Evolutionary conservation across 2,797 vertebrate species (phyloP), one percentile per base, ranked within the genome.

Genomic region (Helicolenus hilgendorfi): DNA sequence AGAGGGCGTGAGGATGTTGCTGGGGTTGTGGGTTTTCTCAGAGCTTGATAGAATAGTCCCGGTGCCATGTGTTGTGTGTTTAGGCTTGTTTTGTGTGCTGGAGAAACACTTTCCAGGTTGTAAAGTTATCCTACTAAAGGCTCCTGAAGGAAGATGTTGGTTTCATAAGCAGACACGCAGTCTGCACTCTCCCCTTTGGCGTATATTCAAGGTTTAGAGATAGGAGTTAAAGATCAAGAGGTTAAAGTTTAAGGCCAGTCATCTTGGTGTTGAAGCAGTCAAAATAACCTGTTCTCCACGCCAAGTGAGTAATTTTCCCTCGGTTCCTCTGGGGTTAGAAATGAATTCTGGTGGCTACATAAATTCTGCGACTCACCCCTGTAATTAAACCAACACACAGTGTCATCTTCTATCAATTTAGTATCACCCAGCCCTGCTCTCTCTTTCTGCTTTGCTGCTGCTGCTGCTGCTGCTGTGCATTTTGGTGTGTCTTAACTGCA

Each of bases 311-410:
- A 26, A 75, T 72, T 80, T 89, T 70, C 35, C 55, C 55, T 70
- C 9, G 3, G 65, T 85, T 85, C 83, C 83, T 75, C 72, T 20
- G 55, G 73, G 67, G 59, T 74, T 68, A 24, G 87, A 84, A 85
- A 83, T 77, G 53, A 69, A 90, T 86, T 91, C 77, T 87, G 77
- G 81, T 79, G 70, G 82, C n/a, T 63, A 8, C 84, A 82, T 91
- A 83, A 84, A 88, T 89, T 38, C 73, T 27, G 26, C 67, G 79
- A 69, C 76, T 58, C 67, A 2, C 49, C 80, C 62, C 35, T 89
- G 84, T 94, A 91, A 92, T 93, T 90, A 91, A 79, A 81, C n/a
- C 84, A 36, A 64, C 77, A 36, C 88, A 71, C 70, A 31, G 33
- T 35, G 58, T 87, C 79, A 26, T 85, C 83, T 64, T 72, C 79